phyloP scores from a whole-genome alignment of 2,888 invertebrate genomes.

The Catocala sponsa region DNA sequence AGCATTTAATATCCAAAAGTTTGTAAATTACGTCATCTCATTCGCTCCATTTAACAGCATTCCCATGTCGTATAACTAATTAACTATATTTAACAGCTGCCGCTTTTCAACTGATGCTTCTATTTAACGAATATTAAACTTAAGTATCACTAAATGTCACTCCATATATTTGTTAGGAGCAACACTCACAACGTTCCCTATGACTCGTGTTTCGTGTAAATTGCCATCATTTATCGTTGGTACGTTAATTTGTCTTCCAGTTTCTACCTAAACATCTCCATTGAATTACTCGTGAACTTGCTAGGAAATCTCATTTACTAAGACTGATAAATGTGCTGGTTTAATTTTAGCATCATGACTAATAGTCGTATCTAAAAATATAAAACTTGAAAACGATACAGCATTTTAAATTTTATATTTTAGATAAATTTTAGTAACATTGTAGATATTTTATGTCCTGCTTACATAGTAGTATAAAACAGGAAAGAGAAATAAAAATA shows the following conservation, averaged over 20 bases:
- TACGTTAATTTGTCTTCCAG: conserved; percentile 65
- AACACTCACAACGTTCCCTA: conserved; percentile 67
- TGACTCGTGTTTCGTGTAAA: conserved; percentile 72
- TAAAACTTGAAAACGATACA: no score
- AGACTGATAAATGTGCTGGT: conserved; percentile 16
- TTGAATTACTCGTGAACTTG: conserved; percentile 44
- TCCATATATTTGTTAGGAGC: conserved; percentile 76
- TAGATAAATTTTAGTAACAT: background rate
- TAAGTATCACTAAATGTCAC: conserved; percentile 83
- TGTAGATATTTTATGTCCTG: background rate
- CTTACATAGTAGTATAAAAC: conserved; percentile 6
- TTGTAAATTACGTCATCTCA: conserved; percentile 52
- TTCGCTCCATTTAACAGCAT: conserved; percentile 50
- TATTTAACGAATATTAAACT: conserved; percentile 76
- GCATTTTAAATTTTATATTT: no score
- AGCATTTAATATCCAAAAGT: conserved; percentile 48
- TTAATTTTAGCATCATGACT: conserved; percentile 13
- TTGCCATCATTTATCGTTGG: conserved; percentile 74
- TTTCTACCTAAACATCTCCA: conserved; percentile 52
- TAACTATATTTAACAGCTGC: conserved; percentile 78
- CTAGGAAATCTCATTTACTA: conserved; percentile 43
- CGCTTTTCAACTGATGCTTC: conserved; percentile 76
- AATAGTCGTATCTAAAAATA: no score
- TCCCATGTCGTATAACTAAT: conserved; percentile 71
- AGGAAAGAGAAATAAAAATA: conserved; percentile 35